Evolutionary conservation across 2,888 invertebrate genomes (phyloP).

Genomic region (Clivina fossor): DNA sequence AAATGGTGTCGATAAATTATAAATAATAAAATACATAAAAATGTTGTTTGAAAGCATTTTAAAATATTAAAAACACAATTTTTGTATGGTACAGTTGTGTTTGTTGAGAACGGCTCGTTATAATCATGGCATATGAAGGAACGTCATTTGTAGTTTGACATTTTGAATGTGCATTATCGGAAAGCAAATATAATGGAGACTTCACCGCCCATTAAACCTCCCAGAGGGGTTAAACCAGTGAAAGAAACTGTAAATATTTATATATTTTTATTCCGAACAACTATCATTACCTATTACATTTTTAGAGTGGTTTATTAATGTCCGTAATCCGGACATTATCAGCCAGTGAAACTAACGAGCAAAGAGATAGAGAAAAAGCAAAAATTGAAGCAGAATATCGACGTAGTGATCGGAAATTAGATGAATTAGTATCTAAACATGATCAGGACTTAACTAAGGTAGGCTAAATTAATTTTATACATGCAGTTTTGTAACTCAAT

Average conservation of each 20-base stretch:
- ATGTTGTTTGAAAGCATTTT: too few species aligned
- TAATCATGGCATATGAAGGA: too few species aligned
- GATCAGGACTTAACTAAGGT: slow-evolving; percentile 85
- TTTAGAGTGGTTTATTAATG: slow-evolving; percentile 83
- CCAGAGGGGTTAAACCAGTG: slow-evolving; percentile 80
- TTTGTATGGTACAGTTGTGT: too few species aligned
- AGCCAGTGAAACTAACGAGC: slow-evolving; percentile 91
- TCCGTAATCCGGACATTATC: slow-evolving; percentile 93
- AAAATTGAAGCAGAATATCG: slow-evolving; percentile 93
- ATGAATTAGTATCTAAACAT: slow-evolving; percentile 84
- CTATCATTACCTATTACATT: slow-evolving; percentile 29
- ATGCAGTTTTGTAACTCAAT: slow-evolving; percentile 29
- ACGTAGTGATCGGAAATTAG: slow-evolving; percentile 84
- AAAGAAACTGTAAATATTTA: slow-evolving; percentile 74
- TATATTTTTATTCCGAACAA: slow-evolving; percentile 9
- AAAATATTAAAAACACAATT: too few species aligned
- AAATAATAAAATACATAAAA: too few species aligned
- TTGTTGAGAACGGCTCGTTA: too few species aligned
- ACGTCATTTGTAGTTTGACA: neutral
- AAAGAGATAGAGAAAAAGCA: slow-evolving; percentile 88
- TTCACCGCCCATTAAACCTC: slow-evolving; percentile 80
- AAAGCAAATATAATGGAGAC: slow-evolving; percentile 57
- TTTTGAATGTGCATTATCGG: neutral
- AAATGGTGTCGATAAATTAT: too few species aligned
- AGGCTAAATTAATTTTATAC: slow-evolving; percentile 42